These are phyloP conservation scores for Eumeta japonica DNA, from an alignment of 1,140 invertebrate genomes.

Conservation along the genomic window DNA sequence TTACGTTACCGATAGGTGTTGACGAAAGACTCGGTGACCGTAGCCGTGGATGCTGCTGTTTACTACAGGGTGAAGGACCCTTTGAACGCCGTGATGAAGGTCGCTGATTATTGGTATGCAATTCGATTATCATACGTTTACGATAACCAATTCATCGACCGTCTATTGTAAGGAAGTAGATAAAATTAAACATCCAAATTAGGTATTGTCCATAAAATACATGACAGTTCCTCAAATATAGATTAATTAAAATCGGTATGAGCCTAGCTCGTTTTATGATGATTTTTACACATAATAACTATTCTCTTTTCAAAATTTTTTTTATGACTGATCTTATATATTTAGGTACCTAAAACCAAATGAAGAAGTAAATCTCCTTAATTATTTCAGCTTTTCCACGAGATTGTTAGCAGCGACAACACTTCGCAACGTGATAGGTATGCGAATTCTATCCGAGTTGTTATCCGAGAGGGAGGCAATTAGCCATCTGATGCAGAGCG, in stretches of 20 bases:
- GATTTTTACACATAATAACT: too few relatives aligned
- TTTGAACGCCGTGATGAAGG: slow-evolving; percentile 73
- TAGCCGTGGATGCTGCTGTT: slow-evolving; percentile 87
- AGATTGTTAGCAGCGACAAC: slow-evolving; percentile 80
- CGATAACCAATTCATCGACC: too few relatives aligned
- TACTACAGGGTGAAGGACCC: slow-evolving; percentile 84
- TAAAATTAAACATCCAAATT: neutral
- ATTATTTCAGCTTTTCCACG: slow-evolving; percentile 59
- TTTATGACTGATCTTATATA: too few relatives aligned
- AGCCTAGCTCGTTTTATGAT: too few relatives aligned
- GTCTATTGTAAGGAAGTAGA: too few relatives aligned
- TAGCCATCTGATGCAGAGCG: slow-evolving; percentile 54
- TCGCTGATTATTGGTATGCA: slow-evolving; percentile 74
- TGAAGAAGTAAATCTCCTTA: too few relatives aligned
- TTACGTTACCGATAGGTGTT: slow-evolving; percentile 67
- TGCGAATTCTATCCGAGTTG: slow-evolving; percentile 83
- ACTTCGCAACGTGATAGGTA: slow-evolving; percentile 87
- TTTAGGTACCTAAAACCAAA: too few relatives aligned
- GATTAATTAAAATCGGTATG: too few relatives aligned
- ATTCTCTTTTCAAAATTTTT: too few relatives aligned
- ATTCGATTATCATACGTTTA: too few relatives aligned
- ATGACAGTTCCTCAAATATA: too few relatives aligned
- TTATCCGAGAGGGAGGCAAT: slow-evolving; percentile 84
- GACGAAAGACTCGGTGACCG: slow-evolving; percentile 86
- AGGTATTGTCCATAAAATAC: too few relatives aligned